phyloP scores from a whole-genome alignment of 2,113 vertebrate species.

The Bostrychus sinensis region DNA sequence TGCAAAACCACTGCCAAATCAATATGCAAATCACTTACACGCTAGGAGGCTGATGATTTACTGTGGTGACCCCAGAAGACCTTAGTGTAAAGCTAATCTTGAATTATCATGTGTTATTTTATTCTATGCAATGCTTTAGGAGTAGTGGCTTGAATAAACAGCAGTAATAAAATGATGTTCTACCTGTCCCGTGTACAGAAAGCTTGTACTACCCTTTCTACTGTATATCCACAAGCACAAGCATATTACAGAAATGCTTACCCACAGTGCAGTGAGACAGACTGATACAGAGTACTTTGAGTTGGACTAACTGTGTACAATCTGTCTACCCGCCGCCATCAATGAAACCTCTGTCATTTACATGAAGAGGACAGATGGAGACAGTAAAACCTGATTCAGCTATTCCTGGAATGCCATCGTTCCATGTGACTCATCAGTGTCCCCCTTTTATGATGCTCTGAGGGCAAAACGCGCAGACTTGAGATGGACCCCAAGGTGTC shows the following conservation, averaged over 20 bases:
- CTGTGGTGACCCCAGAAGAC: too few relatives aligned
- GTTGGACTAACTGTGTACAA: constrained; percentile 45
- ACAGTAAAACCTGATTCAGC: constrained; percentile 49
- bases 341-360: constrained; percentile 62
- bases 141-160: constrained; percentile 15
- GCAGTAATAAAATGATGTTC: constrained; percentile 39
- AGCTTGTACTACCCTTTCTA: not conserved
- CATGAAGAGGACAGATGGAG: constrained; percentile 31
- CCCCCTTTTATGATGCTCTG: constrained; percentile 42
- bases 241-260: constrained; percentile 65
- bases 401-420: constrained; percentile 64
- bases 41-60: too few relatives aligned
- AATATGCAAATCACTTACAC: too few relatives aligned
- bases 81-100: too few relatives aligned
- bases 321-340: constrained; percentile 38
- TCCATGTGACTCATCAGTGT: constrained; percentile 45
- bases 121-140: constrained; percentile 34
- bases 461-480: constrained; percentile 49
- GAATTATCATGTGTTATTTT: too few relatives aligned
- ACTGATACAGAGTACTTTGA: constrained; percentile 43
- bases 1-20: too few relatives aligned
- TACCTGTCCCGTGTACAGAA: constrained; percentile 13
- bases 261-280: constrained; percentile 67
- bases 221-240: not conserved
- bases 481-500: constrained; percentile 27